Conservation (phyloP, 2,113 vertebrate genomes). For the Colinus virginianus region DNA sequence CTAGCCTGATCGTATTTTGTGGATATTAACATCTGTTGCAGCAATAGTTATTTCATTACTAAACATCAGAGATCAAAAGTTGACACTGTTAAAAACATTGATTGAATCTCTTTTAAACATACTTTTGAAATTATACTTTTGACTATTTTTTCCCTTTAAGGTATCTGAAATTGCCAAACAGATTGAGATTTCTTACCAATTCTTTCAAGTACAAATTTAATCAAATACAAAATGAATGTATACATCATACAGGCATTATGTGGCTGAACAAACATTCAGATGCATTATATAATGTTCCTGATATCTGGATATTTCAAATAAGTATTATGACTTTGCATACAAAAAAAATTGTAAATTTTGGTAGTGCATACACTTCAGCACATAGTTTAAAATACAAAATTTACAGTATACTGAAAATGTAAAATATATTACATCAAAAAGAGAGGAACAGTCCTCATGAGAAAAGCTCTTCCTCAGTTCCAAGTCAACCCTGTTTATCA, state of each 20-base stretch:
- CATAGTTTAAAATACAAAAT: neutral
- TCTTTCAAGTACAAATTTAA: neutral
- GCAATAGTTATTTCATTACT: neutral
- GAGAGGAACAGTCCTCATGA: neutral
- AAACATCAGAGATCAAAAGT: neutral
- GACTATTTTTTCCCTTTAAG: neutral
- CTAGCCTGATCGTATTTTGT: neutral
- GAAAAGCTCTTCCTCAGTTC: neutral
- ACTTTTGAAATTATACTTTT: neutral
- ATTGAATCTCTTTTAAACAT: neutral
- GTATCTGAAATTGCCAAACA: neutral
- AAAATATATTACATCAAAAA: neutral
- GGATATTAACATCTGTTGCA: neutral
- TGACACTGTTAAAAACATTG: neutral
- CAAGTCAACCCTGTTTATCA: neutral
- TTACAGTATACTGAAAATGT: neutral
- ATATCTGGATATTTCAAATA: neutral
- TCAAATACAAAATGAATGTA: neutral
- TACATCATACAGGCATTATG: neutral
- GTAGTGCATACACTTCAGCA: neutral
- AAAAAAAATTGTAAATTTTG: neutral
- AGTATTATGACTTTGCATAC: neutral
- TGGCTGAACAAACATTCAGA: neutral
- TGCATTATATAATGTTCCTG: neutral
- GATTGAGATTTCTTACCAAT: neutral